Percentiles rank a stretch among this genome's conserved stretches.
These are phyloP conservation scores for Sebastes variabilis DNA, from an alignment of 2,797 vertebrate species.

Conservation along the genomic window DNA sequence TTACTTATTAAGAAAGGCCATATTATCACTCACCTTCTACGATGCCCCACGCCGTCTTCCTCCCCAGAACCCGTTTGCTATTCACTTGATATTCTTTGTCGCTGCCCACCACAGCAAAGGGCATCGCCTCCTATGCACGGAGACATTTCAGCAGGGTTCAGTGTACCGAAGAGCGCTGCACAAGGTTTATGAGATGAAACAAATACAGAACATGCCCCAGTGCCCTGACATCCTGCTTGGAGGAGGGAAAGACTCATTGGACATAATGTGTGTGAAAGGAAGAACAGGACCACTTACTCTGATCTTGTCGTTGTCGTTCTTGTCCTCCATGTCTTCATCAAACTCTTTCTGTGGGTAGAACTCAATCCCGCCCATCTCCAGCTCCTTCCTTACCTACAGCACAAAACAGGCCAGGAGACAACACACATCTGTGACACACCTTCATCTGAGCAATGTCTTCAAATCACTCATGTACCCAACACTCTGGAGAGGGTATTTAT, in stretches of 20 bases:
- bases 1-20: background rate
- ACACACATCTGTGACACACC: background rate
- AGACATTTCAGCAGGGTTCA: conserved; percentile 31
- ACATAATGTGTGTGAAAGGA: background rate
- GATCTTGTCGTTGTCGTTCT: conserved; percentile 98
- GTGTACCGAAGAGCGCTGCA: background rate
- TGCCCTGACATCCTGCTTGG: conserved; percentile 14
- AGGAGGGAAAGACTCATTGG: background rate
- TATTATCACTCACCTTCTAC: conserved; percentile 89
- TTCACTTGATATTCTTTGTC: conserved; percentile 99
- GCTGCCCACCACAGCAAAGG: conserved; percentile 96
- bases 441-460: background rate
- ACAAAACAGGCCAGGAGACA: background rate
- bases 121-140: conserved; percentile 92
- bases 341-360: conserved; percentile 99
- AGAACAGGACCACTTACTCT: conserved; percentile 81
- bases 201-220: conserved; percentile 17
- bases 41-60: conserved; percentile 97
- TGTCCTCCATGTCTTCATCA: conserved; percentile 97
- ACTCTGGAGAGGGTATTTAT: background rate
- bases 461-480: background rate
- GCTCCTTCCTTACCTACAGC: conserved; percentile 89
- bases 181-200: conserved; percentile 26
- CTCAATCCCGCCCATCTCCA: conserved; percentile 93
- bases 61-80: conserved; percentile 92